Evolutionary conservation across 2,113 vertebrate species (phyloP).

Genomic region (Apodemus speciosus): DNA sequence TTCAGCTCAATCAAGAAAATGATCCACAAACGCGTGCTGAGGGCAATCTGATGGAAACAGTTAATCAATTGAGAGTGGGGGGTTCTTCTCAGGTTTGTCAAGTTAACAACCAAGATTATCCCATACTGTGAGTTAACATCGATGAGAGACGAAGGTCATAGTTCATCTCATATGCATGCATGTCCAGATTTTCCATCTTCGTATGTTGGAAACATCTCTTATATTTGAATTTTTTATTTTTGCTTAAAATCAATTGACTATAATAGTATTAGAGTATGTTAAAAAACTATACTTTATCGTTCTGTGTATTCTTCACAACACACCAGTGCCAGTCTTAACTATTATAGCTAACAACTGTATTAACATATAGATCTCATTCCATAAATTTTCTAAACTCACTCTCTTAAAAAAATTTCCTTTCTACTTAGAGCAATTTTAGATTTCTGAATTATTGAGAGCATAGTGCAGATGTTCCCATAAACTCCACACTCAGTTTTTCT

Average conservation of each 20-base stretch:
- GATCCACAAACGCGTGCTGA: not conserved
- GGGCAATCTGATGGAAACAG: not conserved
- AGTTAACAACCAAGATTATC: not conserved
- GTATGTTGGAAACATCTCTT: not conserved
- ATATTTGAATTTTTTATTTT: not conserved
- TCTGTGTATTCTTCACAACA: not conserved
- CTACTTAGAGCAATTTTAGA: slow-evolving; percentile 27
- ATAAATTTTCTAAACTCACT: not conserved
- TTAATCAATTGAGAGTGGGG: not conserved
- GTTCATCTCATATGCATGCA: not conserved
- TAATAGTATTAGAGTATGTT: not conserved
- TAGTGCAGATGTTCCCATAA: not conserved
- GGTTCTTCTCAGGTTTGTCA: not conserved
- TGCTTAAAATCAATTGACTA: not conserved
- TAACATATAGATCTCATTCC: not conserved
- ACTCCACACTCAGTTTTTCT: not conserved
- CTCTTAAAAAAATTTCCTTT: not conserved
- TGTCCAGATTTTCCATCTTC: not conserved
- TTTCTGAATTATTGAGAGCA: not conserved
- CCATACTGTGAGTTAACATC: not conserved
- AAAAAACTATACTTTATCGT: not conserved
- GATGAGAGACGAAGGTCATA: not conserved
- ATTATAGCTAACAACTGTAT: not conserved
- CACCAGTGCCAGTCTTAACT: not conserved
- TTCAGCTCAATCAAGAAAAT: not conserved